Evolutionary conservation across 2,888 invertebrate species (phyloP).

Genomic region (Orthonevra nobilis): DNA sequence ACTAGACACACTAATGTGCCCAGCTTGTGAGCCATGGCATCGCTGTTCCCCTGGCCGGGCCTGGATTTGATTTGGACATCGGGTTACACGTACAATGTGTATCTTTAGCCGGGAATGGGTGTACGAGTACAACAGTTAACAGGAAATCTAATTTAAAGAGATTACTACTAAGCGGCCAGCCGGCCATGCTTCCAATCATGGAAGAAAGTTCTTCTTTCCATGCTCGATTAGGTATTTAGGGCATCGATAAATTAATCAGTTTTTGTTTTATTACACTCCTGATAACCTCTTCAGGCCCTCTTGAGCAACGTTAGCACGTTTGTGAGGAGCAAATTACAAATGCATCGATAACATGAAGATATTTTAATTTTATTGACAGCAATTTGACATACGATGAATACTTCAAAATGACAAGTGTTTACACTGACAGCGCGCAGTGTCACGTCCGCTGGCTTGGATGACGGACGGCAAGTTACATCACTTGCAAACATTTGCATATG

Average conservation of each 20-base stretch:
- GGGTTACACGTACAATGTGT: conserved; percentile 35
- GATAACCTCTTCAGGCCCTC: too few relatives aligned
- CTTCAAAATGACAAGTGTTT: conserved; percentile 12
- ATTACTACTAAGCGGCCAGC: conserved; percentile 62
- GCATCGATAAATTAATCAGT: too few relatives aligned
- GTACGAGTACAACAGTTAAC: conserved; percentile 65
- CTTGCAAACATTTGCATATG: conserved; percentile 59
- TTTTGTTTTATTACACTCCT: too few relatives aligned
- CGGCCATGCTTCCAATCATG: conserved; percentile 19
- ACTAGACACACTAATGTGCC: conserved; percentile 61
- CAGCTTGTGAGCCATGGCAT: conserved; percentile 50
- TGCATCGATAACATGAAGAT: too few relatives aligned
- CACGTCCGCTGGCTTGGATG: conserved; percentile 50
- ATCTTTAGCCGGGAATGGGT: conserved; percentile 55
- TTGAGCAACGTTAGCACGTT: too few relatives aligned
- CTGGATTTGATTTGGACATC: conserved; percentile 55
- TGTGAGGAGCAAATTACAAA: too few relatives aligned
- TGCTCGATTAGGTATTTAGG: conserved; percentile 58
- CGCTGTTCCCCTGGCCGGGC: conserved; percentile 21
- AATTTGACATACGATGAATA: conserved; percentile 21
- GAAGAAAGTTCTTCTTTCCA: conserved; percentile 60
- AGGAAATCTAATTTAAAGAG: conserved; percentile 69
- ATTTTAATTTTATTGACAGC: conserved; percentile 27
- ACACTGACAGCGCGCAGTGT: conserved; percentile 44
- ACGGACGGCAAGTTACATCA: conserved; percentile 42